Evolutionary conservation across 37 sponge, comb jelly and placozoan species (phyloP), one percentile per base, ranked within the genome.

Genomic region (Tethya wilhelma): DNA sequence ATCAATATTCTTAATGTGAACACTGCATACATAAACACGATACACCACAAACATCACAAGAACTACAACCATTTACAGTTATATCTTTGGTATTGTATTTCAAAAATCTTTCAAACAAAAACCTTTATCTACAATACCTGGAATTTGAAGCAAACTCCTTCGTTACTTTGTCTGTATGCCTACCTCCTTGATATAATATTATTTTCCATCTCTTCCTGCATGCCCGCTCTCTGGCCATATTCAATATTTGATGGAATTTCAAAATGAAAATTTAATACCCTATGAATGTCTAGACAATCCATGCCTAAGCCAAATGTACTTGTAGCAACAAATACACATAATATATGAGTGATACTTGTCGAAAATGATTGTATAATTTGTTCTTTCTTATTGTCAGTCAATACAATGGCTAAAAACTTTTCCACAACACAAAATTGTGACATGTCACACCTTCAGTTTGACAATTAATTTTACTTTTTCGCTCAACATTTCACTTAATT

Each of bases 271-370:
- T n/a, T n/a, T n/a, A n/a, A 14, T 2, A 82, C 26, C 19, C 40
- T 25, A 20, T 56, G 65, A 30, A 82, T 44, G 44, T 82, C 65
- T 3, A n/a, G 58, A 58, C 72, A 81, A 41, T 81, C 82, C 25
- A 81, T 31, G 22, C 83, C 83, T 38, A 82, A 19, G 2, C 83
- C 83, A 73, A 72, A 82, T 28, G 83, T 53, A 55, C 37, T 53
- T 9, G 80, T 79, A 20, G 80, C 80, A 31, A 65, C 68, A 4
- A 78, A 1, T 41, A 78, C 25, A 3, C 79, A 19, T 44, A n/a
- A n/a, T n/a, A n/a, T 66, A 44, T 34, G 14, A 17, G 11, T 20
- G 29, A 19, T 20, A 32, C 19, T 57, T 44, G 23, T 14, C 64
- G 74, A 46, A 84, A 45, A 56, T 28, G 67, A 20, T 64, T 40